Conservation (phyloP, 2,888 invertebrate species). For the Oeneis ivallda region DNA sequence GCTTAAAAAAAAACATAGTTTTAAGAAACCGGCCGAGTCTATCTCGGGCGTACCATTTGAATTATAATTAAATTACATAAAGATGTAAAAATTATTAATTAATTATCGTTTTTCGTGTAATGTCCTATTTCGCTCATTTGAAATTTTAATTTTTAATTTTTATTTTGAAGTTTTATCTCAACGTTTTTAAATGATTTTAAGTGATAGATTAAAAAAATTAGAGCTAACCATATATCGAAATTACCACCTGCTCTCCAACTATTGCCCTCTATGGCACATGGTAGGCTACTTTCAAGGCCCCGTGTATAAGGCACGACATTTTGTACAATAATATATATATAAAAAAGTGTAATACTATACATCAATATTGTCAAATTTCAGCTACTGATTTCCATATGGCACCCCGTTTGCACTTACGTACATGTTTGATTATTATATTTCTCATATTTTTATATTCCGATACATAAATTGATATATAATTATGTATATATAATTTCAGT, state of each 20-base stretch:
- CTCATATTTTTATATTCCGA: constrained; percentile 9
- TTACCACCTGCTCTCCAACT: background rate
- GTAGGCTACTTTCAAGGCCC: constrained; percentile 49
- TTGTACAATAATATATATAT: constrained; percentile 42
- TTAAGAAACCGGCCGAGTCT: no score
- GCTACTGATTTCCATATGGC: constrained; percentile 68
- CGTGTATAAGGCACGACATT: constrained; percentile 43
- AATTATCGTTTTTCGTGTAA: background rate
- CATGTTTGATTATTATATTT: constrained; percentile 47
- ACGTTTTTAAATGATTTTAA: no score
- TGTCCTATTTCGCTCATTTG: background rate
- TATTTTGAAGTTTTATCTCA: no score
- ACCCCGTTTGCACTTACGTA: constrained; percentile 66
- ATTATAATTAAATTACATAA: no score
- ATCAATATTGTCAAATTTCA: constrained; percentile 27
- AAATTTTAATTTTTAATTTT: background rate
- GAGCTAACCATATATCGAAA: background rate
- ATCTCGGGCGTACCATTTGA: no score
- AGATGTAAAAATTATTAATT: no score
- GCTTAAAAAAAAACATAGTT: no score
- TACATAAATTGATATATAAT: constrained; percentile 47
- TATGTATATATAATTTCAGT: constrained; percentile 63
- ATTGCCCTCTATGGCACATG: constrained; percentile 34
- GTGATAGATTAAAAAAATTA: background rate
- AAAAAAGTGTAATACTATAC: constrained; percentile 45